Evolutionary conservation across 2,797 vertebrate genomes (phyloP).

Genomic region (Hippocampus kuda): DNA sequence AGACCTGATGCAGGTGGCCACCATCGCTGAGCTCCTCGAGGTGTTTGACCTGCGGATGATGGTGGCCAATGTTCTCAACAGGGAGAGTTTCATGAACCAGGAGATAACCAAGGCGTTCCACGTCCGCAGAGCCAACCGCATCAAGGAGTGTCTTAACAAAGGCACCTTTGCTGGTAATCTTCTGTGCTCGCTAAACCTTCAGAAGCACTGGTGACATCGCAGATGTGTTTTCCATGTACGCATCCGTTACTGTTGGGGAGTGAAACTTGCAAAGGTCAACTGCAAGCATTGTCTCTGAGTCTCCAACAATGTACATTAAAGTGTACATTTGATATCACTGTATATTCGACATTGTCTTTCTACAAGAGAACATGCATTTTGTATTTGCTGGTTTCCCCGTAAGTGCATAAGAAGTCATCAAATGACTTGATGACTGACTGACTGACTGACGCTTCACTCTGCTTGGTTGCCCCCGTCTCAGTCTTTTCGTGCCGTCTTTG

Average conservation of each 20-base stretch:
- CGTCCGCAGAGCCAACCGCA: conserved; percentile 83
- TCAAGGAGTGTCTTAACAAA: conserved; percentile 82
- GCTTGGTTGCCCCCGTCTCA: conserved; percentile 24
- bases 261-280: conserved; percentile 14
- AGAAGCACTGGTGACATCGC: conserved; percentile 13
- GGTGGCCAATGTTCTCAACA: conserved; percentile 87
- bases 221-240: conserved; percentile 24
- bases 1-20: conserved; percentile 83
- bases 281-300: conserved; percentile 17
- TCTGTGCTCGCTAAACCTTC: neutral
- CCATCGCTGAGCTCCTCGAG: conserved; percentile 83
- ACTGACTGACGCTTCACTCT: conserved; percentile 15
- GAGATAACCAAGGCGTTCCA: conserved; percentile 94
- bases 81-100: conserved; percentile 92
- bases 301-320: conserved; percentile 26
- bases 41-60: conserved; percentile 92
- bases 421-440: conserved; percentile 25
- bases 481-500: conserved; percentile 20
- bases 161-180: conserved; percentile 78
- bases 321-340: conserved; percentile 40
- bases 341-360: conserved; percentile 19
- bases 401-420: conserved; percentile 28
- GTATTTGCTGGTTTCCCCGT: conserved; percentile 16
- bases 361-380: conserved; percentile 30
- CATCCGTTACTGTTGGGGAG: conserved; percentile 21